These are phyloP conservation scores for Acipenser ruthenus DNA, from an alignment of 2,797 vertebrate genomes.

Conservation along the genomic window DNA sequence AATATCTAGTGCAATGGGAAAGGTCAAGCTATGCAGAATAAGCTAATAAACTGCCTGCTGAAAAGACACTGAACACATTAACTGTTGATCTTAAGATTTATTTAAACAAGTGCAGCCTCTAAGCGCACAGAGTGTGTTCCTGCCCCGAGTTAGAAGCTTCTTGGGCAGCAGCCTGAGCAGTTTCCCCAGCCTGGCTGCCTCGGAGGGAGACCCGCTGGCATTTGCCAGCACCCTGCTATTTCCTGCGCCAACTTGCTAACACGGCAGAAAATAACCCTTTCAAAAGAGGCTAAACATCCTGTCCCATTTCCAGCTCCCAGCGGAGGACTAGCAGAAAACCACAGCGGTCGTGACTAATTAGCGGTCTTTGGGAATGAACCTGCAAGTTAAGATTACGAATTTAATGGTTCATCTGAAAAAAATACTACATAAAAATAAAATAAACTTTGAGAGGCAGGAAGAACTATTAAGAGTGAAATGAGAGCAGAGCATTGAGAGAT, in stretches of 20 bases:
- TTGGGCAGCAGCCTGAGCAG: too few relatives aligned
- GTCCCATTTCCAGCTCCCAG: slow-evolving; percentile 28
- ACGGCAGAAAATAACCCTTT: slow-evolving; percentile 30
- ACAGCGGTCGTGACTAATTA: not conserved
- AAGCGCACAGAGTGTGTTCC: not conserved
- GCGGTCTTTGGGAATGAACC: too few relatives aligned
- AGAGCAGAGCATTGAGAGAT: too few relatives aligned
- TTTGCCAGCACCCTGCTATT: slow-evolving; percentile 27
- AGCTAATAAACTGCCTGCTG: slow-evolving; percentile 3
- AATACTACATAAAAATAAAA: too few relatives aligned
- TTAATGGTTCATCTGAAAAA: too few relatives aligned
- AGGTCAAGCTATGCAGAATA: too few relatives aligned
- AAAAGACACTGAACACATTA: slow-evolving; percentile 4
- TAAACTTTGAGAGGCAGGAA: too few relatives aligned
- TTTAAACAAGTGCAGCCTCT: not conserved
- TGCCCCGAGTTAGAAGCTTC: too few relatives aligned
- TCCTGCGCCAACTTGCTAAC: slow-evolving; percentile 36
- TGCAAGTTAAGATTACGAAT: too few relatives aligned
- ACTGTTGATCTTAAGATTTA: not conserved
- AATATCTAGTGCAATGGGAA: too few relatives aligned
- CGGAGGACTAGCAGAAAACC: slow-evolving; percentile 26
- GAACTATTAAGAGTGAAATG: too few relatives aligned
- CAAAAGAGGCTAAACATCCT: slow-evolving; percentile 62
- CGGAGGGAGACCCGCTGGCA: not conserved
- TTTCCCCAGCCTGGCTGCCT: not conserved